Percentiles rank a stretch among this genome's conserved stretches.
These are phyloP conservation scores for Polymixis lichenea DNA, from an alignment of 2,888 invertebrate genomes.

Conservation along the genomic window DNA sequence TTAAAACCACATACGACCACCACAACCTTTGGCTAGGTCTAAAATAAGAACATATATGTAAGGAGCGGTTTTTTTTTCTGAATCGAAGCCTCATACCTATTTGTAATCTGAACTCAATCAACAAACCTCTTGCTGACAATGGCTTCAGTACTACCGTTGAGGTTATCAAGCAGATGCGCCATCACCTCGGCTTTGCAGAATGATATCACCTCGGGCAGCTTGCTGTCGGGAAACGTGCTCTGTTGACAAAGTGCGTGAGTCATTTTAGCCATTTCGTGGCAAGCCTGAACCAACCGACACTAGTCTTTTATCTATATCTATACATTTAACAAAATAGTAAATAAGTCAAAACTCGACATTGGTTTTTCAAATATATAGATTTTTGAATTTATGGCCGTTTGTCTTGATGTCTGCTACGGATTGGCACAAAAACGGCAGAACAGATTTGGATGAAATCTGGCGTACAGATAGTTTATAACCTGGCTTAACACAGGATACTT, in stretches of 20 bases:
- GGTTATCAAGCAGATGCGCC: slow-evolving; percentile 92
- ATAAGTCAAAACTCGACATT: no score
- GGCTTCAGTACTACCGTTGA: slow-evolving; percentile 76
- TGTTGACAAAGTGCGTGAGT: slow-evolving; percentile 74
- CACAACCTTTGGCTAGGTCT: background rate
- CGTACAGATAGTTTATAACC: no score
- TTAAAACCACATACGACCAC: background rate
- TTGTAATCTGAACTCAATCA: slow-evolving; percentile 5
- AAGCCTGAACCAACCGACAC: background rate
- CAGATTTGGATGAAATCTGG: no score
- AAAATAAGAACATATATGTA: background rate
- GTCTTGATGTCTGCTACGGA: no score
- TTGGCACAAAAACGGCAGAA: no score
- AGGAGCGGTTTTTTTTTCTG: background rate
- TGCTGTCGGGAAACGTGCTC: slow-evolving; percentile 94
- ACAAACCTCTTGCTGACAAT: slow-evolving; percentile 77
- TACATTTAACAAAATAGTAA: no score
- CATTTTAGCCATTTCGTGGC: background rate
- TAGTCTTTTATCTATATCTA: background rate
- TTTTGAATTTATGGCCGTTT: no score
- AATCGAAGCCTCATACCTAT: background rate
- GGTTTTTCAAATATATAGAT: no score
- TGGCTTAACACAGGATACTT: no score
- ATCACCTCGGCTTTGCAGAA: slow-evolving; percentile 96
- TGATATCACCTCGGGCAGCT: slow-evolving; percentile 94